These are phyloP conservation scores for Athalia rosae DNA, from an alignment of 2,888 invertebrate genomes.

Conservation along the genomic window DNA sequence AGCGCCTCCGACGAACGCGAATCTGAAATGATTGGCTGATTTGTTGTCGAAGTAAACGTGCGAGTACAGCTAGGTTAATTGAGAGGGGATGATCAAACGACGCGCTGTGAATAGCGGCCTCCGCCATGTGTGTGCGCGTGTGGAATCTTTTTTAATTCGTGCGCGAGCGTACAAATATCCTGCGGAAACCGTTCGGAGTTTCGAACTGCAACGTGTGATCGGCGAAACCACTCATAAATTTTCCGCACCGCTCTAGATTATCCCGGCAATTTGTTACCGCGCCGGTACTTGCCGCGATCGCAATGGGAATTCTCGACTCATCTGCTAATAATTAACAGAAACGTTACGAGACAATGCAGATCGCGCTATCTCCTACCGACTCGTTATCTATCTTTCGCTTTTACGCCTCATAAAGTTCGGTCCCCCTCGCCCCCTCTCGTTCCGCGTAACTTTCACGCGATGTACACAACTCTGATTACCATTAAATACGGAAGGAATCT, in stretches of 20 bases:
- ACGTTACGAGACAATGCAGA: not conserved
- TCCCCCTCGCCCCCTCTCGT: not conserved
- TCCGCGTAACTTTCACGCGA: not conserved
- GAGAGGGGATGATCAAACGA: no score
- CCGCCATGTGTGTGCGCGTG: no score
- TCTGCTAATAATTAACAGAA: slow-evolving; percentile 11
- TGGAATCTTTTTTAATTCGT: not conserved
- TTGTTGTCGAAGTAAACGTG: not conserved
- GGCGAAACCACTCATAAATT: slow-evolving; percentile 8
- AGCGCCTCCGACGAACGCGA: not conserved
- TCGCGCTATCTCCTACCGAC: not conserved
- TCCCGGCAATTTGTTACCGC: slow-evolving; percentile 2
- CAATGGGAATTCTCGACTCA: slow-evolving; percentile 17
- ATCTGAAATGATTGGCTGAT: slow-evolving; percentile 1
- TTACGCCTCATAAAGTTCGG: slow-evolving; percentile 8
- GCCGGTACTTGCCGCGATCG: slow-evolving; percentile 9
- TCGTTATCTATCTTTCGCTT: not conserved
- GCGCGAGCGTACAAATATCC: not conserved
- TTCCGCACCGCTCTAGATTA: slow-evolving; percentile 21
- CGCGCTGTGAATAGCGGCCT: no score
- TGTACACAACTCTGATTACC: not conserved
- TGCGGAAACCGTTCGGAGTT: not conserved
- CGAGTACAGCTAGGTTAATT: no score
- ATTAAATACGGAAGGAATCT: no score
- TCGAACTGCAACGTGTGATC: not conserved